Percentiles rank a stretch among this genome's conserved stretches.
Conservation (phyloP, 2,797 vertebrate species). For the Notoglanidium macrostoma region DNA sequence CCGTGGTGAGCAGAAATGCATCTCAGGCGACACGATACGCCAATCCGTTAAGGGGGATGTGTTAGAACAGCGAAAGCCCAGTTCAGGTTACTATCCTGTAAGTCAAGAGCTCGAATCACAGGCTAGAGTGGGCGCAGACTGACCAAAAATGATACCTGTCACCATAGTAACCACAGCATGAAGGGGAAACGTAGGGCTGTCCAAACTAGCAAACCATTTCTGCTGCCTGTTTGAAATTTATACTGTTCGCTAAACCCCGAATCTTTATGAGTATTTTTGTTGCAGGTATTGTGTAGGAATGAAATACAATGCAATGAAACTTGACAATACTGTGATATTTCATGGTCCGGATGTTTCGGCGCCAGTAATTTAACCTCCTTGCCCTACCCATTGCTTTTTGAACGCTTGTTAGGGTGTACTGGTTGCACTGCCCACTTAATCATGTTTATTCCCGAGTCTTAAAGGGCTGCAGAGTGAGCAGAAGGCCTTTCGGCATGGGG, state of each 20-base stretch:
- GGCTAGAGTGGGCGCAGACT: background rate
- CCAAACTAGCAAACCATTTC: background rate
- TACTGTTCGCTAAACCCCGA: background rate
- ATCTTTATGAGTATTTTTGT: background rate
- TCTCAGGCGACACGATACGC: background rate
- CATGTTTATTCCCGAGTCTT: background rate
- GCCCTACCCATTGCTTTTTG: background rate
- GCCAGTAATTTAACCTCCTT: background rate
- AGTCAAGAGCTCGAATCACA: background rate
- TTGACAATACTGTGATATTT: background rate
- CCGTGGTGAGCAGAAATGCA: background rate
- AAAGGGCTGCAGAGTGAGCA: background rate
- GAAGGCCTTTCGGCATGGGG: background rate
- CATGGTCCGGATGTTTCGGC: background rate
- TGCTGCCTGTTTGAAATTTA: background rate
- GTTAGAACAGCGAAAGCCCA: background rate
- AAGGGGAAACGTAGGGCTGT: background rate
- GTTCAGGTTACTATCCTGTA: background rate
- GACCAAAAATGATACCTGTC: background rate
- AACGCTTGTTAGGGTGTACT: background rate
- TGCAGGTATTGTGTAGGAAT: background rate
- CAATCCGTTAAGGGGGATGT: background rate
- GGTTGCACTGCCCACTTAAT: background rate
- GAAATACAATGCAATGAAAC: background rate
- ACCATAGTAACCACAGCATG: background rate